phyloP scores from a whole-genome alignment of 2,113 vertebrate species.

The Notiomystis cincta region DNA sequence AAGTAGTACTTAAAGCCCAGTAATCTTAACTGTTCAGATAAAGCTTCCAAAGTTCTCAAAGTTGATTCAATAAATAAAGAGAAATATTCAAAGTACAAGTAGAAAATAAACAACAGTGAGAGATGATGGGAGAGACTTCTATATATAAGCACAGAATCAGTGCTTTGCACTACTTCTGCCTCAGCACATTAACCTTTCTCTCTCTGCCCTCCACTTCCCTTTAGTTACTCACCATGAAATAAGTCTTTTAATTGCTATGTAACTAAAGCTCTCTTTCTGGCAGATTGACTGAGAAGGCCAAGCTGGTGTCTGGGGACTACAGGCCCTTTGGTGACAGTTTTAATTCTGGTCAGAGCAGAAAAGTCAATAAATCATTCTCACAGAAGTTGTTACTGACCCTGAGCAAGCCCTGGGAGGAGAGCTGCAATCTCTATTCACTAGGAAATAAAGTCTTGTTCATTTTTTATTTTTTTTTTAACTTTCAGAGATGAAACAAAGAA shows the following conservation, averaged over 20 bases:
- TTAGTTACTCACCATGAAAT: constrained; percentile 60
- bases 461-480: background rate
- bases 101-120: background rate
- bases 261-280: constrained; percentile 53
- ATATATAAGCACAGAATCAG: background rate
- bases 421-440: constrained; percentile 18
- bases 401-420: constrained; percentile 49
- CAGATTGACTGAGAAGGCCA: constrained; percentile 64
- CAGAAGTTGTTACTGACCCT: constrained; percentile 60
- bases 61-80: background rate
- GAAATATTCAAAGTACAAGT: background rate
- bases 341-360: constrained; percentile 63
- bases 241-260: constrained; percentile 68
- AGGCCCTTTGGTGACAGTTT: constrained; percentile 59
- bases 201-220: constrained; percentile 1
- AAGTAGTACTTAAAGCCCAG: background rate
- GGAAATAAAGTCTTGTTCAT: constrained; percentile 12
- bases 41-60: background rate
- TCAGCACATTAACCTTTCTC: background rate
- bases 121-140: background rate
- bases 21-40: background rate
- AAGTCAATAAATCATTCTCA: constrained; percentile 69
- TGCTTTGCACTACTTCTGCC: background rate
- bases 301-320: constrained; percentile 39
- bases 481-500: background rate